Conservation (phyloP, 1,140 invertebrate genomes). For the Asbolus verrucosus region DNA sequence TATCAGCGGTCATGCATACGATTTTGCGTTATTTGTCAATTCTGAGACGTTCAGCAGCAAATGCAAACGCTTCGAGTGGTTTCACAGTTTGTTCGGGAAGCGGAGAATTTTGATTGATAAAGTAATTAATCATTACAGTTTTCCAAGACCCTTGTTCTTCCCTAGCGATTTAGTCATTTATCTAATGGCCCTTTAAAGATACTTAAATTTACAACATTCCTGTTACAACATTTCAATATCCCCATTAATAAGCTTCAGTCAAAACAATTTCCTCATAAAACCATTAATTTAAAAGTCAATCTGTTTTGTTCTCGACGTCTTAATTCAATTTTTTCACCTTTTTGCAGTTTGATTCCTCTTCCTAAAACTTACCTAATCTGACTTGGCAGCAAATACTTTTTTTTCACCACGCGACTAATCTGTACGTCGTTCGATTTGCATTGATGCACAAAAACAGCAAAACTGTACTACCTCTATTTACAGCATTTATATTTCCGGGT, state of each 20-base stretch:
- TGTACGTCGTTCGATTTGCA: too few relatives aligned
- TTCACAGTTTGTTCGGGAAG: constrained; percentile 25
- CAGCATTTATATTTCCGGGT: too few relatives aligned
- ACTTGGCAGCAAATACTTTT: too few relatives aligned
- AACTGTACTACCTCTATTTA: too few relatives aligned
- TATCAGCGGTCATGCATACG: not conserved
- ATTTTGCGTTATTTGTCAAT: constrained; percentile 20
- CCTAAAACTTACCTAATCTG: too few relatives aligned
- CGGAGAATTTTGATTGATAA: constrained; percentile 47
- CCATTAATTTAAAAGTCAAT: constrained; percentile 42
- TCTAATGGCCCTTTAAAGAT: constrained; percentile 44
- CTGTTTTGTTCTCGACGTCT: constrained; percentile 39
- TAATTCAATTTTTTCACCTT: constrained; percentile 32
- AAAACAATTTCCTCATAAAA: constrained; percentile 44
- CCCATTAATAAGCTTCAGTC: constrained; percentile 44
- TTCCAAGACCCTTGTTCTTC: constrained; percentile 44
- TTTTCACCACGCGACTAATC: too few relatives aligned
- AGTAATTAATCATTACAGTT: constrained; percentile 47
- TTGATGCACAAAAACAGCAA: too few relatives aligned
- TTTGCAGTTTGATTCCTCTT: too few relatives aligned
- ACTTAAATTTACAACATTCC: constrained; percentile 46
- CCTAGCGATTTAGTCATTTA: constrained; percentile 45
- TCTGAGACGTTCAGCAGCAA: not conserved
- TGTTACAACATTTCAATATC: constrained; percentile 44
- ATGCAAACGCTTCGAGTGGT: constrained; percentile 14